phyloP scores from a whole-genome alignment of 2,113 vertebrate genomes.

The Marcusenius ussheri region DNA sequence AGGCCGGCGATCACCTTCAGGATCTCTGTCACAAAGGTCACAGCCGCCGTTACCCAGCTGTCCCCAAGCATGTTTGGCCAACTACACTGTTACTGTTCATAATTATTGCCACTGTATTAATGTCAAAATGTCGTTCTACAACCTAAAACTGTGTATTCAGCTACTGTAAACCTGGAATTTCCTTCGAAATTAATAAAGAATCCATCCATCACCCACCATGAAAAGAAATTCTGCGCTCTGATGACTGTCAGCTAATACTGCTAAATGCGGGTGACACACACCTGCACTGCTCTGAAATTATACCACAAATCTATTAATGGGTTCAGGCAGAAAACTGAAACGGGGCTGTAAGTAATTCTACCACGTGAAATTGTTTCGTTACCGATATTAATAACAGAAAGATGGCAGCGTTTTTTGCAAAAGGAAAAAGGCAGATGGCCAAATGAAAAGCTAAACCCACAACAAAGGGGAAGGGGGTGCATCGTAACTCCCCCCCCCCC shows the following conservation, averaged over 20 bases:
- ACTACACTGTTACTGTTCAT: not conserved
- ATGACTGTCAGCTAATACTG: not conserved
- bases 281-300: not conserved
- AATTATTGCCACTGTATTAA: not conserved
- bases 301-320: not conserved
- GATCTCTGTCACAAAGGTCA: constrained; percentile 65
- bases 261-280: not conserved
- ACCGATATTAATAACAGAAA: not conserved
- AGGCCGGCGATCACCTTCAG: constrained; percentile 89
- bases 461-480: not conserved
- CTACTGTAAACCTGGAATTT: not conserved
- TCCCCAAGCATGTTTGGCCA: not conserved
- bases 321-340: not conserved
- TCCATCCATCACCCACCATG: not conserved
- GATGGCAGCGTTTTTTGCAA: not conserved
- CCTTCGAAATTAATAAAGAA: not conserved
- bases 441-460: not conserved
- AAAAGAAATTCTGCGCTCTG: not conserved
- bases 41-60: not conserved
- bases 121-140: not conserved
- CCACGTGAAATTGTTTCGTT: not conserved
- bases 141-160: not conserved
- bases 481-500: not conserved
- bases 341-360: not conserved
- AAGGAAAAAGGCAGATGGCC: not conserved